Percentiles rank a stretch among this genome's conserved stretches.
phyloP scores from a whole-genome alignment of 2,888 invertebrate species.

The Teleogryllus oceanicus region DNA sequence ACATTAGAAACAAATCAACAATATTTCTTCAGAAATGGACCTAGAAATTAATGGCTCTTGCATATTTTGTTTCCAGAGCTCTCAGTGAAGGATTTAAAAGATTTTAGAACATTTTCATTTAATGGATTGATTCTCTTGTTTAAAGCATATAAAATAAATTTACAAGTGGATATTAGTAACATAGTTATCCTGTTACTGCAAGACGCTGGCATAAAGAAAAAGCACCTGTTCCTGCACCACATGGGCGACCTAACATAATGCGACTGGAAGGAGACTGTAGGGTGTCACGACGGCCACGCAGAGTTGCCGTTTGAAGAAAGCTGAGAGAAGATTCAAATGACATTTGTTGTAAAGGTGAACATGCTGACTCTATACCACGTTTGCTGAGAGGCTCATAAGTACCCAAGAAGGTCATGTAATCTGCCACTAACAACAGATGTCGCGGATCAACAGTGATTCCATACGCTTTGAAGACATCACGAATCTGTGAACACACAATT shows the following conservation, averaged over 20 bases:
- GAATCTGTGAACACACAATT: background rate
- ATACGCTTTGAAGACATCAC: slow-evolving; percentile 92
- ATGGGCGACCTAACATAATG: slow-evolving; percentile 80
- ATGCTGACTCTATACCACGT: slow-evolving; percentile 81
- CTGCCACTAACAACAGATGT: slow-evolving; percentile 88
- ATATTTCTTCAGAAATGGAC: no score
- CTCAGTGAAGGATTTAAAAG: no score
- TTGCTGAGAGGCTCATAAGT: slow-evolving; percentile 85
- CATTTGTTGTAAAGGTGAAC: slow-evolving; percentile 96
- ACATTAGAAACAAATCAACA: no score
- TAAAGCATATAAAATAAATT: no score
- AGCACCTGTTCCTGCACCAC: slow-evolving; percentile 77
- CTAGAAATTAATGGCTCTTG: no score
- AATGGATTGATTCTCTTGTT: no score
- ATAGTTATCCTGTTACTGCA: background rate
- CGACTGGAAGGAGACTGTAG: slow-evolving; percentile 82
- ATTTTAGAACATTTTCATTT: no score
- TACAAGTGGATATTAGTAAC: background rate
- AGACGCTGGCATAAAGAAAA: slow-evolving; percentile 49
- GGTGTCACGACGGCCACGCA: slow-evolving; percentile 67
- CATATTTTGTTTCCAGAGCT: no score
- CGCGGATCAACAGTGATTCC: slow-evolving; percentile 93
- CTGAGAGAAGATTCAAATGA: slow-evolving; percentile 90
- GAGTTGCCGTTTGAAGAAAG: slow-evolving; percentile 76
- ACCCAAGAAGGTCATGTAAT: slow-evolving; percentile 97